phyloP scores from a whole-genome alignment of 2,113 vertebrate genomes.

The Pelecanoides urinatrix region DNA sequence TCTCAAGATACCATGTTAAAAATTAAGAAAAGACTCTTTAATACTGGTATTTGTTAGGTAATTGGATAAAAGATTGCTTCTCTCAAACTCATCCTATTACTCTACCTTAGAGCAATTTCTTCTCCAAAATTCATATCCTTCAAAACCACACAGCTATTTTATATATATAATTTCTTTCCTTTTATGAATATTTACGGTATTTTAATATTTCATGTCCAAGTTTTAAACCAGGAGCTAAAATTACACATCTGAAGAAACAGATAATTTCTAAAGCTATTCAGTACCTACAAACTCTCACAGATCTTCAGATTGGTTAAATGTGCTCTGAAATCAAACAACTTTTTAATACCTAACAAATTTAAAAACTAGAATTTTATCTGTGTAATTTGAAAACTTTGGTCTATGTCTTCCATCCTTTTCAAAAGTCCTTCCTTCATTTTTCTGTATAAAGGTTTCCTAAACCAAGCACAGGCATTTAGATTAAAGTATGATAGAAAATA shows the following conservation, averaged over 20 bases:
- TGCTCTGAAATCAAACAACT: not conserved
- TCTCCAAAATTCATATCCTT: not conserved
- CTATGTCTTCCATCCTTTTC: not conserved
- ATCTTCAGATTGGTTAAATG: not conserved
- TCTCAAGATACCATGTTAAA: not conserved
- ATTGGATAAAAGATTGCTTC: not conserved
- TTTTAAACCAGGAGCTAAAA: slow-evolving; percentile 9
- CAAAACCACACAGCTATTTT: not conserved
- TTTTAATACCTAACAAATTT: not conserved
- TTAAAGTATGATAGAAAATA: not conserved
- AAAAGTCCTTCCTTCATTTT: not conserved
- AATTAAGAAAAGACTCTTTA: not conserved
- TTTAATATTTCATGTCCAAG: not conserved
- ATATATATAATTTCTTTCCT: not conserved
- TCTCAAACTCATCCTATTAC: not conserved
- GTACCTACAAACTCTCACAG: not conserved
- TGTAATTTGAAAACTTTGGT: not conserved
- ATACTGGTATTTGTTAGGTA: not conserved
- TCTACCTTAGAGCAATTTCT: not conserved
- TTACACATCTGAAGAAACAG: not conserved
- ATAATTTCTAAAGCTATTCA: not conserved
- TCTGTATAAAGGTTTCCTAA: not conserved
- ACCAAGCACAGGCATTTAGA: not conserved
- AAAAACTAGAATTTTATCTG: not conserved
- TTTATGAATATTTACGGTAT: not conserved